phyloP scores from a whole-genome alignment of 2,888 invertebrate genomes.

The Chromoteleia sp. region DNA sequence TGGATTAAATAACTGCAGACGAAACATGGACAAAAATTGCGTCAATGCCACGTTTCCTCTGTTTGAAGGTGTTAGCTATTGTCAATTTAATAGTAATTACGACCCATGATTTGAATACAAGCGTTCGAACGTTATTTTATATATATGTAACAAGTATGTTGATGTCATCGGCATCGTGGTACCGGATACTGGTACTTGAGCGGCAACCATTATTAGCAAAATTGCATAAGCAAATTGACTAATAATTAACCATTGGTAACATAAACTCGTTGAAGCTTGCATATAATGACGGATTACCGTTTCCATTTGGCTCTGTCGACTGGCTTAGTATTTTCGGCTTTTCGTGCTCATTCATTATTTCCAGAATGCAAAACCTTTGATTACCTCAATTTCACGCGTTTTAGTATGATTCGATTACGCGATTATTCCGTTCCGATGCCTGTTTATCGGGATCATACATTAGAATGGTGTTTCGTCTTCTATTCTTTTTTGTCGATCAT shows the following conservation, averaged over 20 bases:
- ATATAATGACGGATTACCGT: slow-evolving; percentile 78
- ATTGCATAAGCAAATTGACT: slow-evolving; percentile 81
- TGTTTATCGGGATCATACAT: slow-evolving; percentile 33
- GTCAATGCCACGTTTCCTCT: background rate
- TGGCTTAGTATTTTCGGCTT: slow-evolving; percentile 69
- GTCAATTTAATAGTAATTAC: slow-evolving; percentile 78
- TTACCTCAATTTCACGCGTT: slow-evolving; percentile 67
- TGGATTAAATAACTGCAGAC: slow-evolving; percentile 21
- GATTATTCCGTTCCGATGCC: slow-evolving; percentile 50
- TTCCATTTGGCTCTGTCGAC: slow-evolving; percentile 70
- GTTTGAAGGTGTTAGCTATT: slow-evolving; percentile 74
- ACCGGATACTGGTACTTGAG: slow-evolving; percentile 76
- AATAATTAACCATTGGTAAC: slow-evolving; percentile 79
- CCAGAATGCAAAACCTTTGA: slow-evolving; percentile 67
- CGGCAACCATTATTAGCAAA: slow-evolving; percentile 78
- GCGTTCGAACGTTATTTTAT: slow-evolving; percentile 66
- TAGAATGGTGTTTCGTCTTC: slow-evolving; percentile 17
- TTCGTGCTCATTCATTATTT: slow-evolving; percentile 70
- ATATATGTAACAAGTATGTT: slow-evolving; percentile 59
- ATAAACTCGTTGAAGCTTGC: slow-evolving; percentile 71
- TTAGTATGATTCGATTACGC: slow-evolving; percentile 63
- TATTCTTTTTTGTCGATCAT: slow-evolving; percentile 20
- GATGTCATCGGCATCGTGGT: slow-evolving; percentile 45
- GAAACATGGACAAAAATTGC: background rate
- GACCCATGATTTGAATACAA: slow-evolving; percentile 76